Base-by-base conservation (phyloP, 2,797 vertebrate genomes). In the Sphaeramia orbicularis region DNA sequence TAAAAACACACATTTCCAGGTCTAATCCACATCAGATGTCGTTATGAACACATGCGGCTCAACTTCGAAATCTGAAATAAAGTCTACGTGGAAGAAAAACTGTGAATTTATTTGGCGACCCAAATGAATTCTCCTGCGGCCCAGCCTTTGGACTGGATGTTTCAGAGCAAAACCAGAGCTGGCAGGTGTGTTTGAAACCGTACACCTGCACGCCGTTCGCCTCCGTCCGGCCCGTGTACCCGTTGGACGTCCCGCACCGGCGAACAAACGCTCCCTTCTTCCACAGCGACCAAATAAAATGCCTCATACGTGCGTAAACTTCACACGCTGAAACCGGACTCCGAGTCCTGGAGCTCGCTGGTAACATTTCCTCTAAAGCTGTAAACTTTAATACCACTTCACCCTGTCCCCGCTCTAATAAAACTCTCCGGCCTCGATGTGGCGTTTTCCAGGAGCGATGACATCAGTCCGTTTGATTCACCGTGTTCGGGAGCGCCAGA, bases 211-310 rank as follows among this genome's bases (percentile, higher is more conserved):
- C 51, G 51, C 54, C 10, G 1, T 11, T 35, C 35, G 32, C 14
- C 18, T 35, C 45, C 14, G 7, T 37, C 57, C 30, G 1, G 37
- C 37, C 8, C 5, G 16, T 10, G 56, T 30, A 32, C 59, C 59
- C 10, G 36, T 12, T 65, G 68, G 56, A 65, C 2, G 12, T 41
- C 53, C 48, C 0, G n/a, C 44, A 0, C 21, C 9, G 7, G 44
- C 5, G 40, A 85, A 80, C 81, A 84, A 79, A 55, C 30, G 61
- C 58, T 65, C 51, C 44, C 3, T 87, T 85, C 68, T 83, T 78
- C 68, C 43, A 4, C 50, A 48, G 54, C 7, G 35, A 65, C 36
- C 75, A 56, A 60, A 71, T 82, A 65, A 82, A 71, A 57, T 3
- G 12, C 63, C 49, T 53, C 48, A 27, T 45, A 49, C 0, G 2